Base-by-base conservation (phyloP, 2,888 invertebrate genomes). In the Epinotia brunnichana region DNA sequence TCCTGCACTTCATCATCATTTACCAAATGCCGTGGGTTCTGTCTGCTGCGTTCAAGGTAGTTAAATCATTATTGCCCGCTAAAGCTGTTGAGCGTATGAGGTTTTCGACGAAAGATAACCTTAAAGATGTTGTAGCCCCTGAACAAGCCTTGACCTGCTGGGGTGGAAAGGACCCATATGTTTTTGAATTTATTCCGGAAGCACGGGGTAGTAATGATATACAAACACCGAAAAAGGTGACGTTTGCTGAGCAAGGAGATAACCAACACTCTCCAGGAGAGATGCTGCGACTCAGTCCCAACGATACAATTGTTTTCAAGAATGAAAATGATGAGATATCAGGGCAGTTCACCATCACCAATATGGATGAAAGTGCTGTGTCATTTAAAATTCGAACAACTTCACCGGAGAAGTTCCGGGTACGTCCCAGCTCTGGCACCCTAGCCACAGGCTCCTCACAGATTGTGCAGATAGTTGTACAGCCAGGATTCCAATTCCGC, bases 21-120 rank as follows among this genome's bases (percentile, higher is more conserved):
- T 98, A 95, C 86, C 98, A 99, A 85, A 97, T 99, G 97, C 97
- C 98, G 0, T 99, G 98, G 98, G 95, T 98, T 0, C 89, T 99
- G 74, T 97, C 96, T 82, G 97, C 98, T 76, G 97, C 97, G 0
- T 98, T 98, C 90, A 98, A 97, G 90, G 95, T 99, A 57, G 96
- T 99, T 10, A 98, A 98, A 88, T 94, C 95, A 0, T 94, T 98
- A 92, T 87, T 99, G 69, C 98, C 98, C 2, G 95, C 97, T 0
- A 97, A 97, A 87, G 98, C 98, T 13, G 96, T 98, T 21, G 96
- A 97, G 82, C 96, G 96, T 88, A 96, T 99, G 86, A 98, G 97
- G 87, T 97, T 98, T 90, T 94, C 97, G 0, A 95, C 94, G 69
- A 97, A 96, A 85, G 95, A 95, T 74, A 95, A 94, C 17, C 90